These are phyloP conservation scores for Pyrocoelia pectoralis DNA, from an alignment of 2,888 invertebrate species.

Conservation along the genomic window DNA sequence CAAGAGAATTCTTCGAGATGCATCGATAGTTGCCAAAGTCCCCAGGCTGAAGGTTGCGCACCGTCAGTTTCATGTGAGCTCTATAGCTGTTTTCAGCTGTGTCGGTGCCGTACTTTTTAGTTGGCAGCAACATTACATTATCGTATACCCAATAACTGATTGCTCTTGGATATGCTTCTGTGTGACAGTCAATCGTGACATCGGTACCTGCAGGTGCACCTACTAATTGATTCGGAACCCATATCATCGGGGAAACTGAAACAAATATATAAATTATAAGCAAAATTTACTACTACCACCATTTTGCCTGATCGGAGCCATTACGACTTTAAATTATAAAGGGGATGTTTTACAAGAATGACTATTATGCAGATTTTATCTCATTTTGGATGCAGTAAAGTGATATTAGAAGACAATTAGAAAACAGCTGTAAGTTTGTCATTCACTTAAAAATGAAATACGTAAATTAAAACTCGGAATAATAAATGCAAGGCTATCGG, in stretches of 20 bases:
- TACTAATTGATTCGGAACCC: conserved; percentile 93
- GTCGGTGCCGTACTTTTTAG: conserved; percentile 86
- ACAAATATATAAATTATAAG: conserved; percentile 2
- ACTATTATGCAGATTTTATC: not conserved
- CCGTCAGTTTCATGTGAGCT: conserved; percentile 88
- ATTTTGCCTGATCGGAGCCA: not conserved
- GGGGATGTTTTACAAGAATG: too few species aligned
- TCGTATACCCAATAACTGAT: conserved; percentile 94
- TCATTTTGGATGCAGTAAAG: not conserved
- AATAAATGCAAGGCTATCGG: not conserved
- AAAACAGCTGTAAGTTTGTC: not conserved
- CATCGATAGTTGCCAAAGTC: conserved; percentile 93
- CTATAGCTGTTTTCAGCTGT: conserved; percentile 87
- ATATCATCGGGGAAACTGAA: conserved; percentile 92
- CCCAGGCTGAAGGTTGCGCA: conserved; percentile 80
- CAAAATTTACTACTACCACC: not conserved
- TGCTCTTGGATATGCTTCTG: conserved; percentile 90
- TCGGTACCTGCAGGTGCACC: conserved; percentile 91
- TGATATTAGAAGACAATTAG: not conserved
- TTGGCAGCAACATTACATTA: conserved; percentile 87
- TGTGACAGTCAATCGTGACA: conserved; percentile 92
- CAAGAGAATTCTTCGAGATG: conserved; percentile 92
- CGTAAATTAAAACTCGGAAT: not conserved
- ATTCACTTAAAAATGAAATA: not conserved
- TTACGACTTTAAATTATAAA: not conserved